A percentile compares a stretch with the other conserved stretches of the same genome.
Evolutionary conservation across 2,888 invertebrate species (phyloP).

Genomic region (Hydroisotoma schaefferi): DNA sequence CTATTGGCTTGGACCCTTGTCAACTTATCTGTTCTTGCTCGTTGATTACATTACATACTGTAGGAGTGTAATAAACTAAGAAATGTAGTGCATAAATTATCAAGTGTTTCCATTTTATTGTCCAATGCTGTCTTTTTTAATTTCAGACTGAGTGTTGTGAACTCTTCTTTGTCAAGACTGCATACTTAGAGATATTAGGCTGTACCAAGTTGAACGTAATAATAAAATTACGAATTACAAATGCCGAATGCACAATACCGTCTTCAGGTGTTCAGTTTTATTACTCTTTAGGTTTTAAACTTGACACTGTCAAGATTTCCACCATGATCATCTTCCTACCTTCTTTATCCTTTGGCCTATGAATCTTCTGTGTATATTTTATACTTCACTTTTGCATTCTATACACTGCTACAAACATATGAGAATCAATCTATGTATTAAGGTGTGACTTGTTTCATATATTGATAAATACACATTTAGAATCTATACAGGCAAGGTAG

Average conservation of each 20-base stretch:
- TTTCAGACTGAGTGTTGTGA: constrained; percentile 1
- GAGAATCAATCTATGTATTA: background rate
- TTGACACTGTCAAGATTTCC: constrained; percentile 35
- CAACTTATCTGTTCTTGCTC: background rate
- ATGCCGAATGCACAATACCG: constrained; percentile 6
- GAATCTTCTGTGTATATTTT: background rate
- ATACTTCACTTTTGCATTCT: background rate
- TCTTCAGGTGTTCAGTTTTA: constrained; percentile 10
- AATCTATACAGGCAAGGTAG: constrained; percentile 1
- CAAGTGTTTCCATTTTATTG: constrained; percentile 31
- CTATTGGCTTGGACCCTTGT: too few species aligned
- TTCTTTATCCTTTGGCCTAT: too few species aligned
- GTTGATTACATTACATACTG: background rate
- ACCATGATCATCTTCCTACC: background rate
- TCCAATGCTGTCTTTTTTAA: constrained; percentile 14
- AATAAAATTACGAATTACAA: too few species aligned
- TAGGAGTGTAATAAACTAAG: constrained; percentile 32
- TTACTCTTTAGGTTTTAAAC: constrained; percentile 36
- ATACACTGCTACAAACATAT: too few species aligned
- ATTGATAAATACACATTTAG: background rate
- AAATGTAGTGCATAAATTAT: constrained; percentile 38
- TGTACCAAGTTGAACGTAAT: too few species aligned
- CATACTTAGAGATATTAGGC: constrained; percentile 11
- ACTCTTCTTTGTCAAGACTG: background rate
- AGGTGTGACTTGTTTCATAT: background rate